Conservation (phyloP, 2,113 vertebrate genomes). For the Parus major region DNA sequence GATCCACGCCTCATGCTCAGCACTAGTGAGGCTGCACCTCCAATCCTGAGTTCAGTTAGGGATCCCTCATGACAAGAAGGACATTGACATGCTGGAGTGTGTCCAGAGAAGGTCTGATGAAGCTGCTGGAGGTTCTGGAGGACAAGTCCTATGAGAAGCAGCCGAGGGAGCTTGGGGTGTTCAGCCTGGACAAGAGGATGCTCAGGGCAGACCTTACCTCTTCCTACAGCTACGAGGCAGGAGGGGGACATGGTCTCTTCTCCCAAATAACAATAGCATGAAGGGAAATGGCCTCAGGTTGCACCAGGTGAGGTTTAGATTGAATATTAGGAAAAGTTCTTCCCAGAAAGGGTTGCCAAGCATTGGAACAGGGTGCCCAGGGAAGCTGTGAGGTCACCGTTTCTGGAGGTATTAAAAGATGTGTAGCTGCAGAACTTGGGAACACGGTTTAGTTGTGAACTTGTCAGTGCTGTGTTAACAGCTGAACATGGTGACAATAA, state of each 20-base stretch:
- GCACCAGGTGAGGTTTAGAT: not conserved
- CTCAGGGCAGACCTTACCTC: not conserved
- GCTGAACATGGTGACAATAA: not conserved
- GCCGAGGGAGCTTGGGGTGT: not conserved
- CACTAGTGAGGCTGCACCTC: not conserved
- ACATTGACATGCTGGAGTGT: fast-evolving
- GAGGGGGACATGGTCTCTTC: fast-evolving
- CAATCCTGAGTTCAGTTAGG: not conserved
- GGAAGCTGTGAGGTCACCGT: not conserved
- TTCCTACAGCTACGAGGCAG: not conserved
- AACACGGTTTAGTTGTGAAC: not conserved
- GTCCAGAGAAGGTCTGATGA: not conserved
- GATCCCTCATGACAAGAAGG: not conserved
- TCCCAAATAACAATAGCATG: not conserved
- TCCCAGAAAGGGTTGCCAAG: not conserved
- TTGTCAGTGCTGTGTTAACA: not conserved
- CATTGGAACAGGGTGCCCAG: not conserved
- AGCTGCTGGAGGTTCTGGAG: not conserved
- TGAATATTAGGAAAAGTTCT: not conserved
- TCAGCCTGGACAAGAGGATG: not conserved
- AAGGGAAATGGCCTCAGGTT: not conserved
- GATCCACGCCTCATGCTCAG: not conserved
- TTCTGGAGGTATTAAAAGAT: not conserved
- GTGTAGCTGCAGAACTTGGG: too few relatives aligned
- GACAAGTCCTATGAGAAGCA: not conserved